phyloP scores from a whole-genome alignment of 1,140 invertebrate genomes.

The Kradibia gibbosae region DNA sequence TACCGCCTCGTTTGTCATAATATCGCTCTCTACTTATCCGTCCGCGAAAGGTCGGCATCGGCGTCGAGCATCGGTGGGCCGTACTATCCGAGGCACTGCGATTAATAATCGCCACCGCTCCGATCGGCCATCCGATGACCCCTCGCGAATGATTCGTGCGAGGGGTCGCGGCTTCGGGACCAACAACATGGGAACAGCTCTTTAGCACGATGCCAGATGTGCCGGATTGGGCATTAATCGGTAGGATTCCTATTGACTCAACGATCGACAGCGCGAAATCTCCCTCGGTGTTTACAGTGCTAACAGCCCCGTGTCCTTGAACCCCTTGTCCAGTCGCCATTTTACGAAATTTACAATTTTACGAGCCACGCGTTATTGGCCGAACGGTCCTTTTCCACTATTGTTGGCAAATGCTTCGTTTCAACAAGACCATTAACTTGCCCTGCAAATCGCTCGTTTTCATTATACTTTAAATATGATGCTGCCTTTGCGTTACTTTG shows the following conservation, averaged over 20 bases:
- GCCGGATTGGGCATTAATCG: slow-evolving; percentile 52
- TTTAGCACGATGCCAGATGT: slow-evolving; percentile 54
- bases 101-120: slow-evolving; percentile 65
- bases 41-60: slow-evolving; percentile 49
- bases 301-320: slow-evolving; percentile 22
- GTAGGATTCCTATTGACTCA: slow-evolving; percentile 44
- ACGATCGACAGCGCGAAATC: slow-evolving; percentile 14
- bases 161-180: neutral
- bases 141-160: slow-evolving; percentile 56
- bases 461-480: no score
- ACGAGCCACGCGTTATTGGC: no score
- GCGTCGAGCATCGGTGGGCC: slow-evolving; percentile 53
- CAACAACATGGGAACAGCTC: slow-evolving; percentile 47
- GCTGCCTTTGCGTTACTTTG: no score
- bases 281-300: neutral
- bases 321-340: no score
- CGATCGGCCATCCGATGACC: slow-evolving; percentile 65
- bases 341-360: no score
- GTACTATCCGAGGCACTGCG: slow-evolving; percentile 52
- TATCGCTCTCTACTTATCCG: slow-evolving; percentile 25
- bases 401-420: no score
- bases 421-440: no score
- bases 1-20: slow-evolving; percentile 44
- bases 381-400: no score
- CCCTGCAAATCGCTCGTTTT: no score